Evolutionary conservation across 2,797 vertebrate genomes (phyloP).

Genomic region (Cyprinella venusta): DNA sequence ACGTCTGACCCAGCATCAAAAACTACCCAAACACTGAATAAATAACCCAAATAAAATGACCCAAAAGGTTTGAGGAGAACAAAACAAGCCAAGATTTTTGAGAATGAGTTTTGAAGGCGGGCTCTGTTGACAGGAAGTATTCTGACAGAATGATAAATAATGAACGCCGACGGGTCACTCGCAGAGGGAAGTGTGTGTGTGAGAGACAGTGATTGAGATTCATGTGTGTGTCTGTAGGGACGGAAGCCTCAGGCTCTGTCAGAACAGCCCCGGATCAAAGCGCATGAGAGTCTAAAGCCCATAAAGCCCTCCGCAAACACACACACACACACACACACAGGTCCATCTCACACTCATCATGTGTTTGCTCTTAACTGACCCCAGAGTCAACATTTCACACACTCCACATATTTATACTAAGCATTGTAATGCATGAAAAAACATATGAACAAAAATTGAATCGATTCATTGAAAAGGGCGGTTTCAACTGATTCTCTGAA

Average conservation of each 20-base stretch:
- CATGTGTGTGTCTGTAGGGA: conserved; percentile 66
- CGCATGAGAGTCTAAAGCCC: conserved; percentile 64
- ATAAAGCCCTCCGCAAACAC: conserved; percentile 11
- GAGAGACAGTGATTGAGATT: conserved; percentile 16
- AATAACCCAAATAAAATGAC: too few species aligned
- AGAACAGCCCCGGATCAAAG: conserved; percentile 82
- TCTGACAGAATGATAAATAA: conserved; percentile 49
- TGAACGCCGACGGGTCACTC: conserved; percentile 4
- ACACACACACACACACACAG: conserved; percentile 7
- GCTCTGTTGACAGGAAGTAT: not conserved
- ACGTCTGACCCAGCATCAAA: too few species aligned
- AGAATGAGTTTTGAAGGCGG: not conserved
- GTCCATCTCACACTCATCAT: not conserved
- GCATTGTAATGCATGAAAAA: too few species aligned
- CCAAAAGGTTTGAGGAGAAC: too few species aligned
- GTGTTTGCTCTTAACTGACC: not conserved
- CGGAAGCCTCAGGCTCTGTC: conserved; percentile 78
- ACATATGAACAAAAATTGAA: not conserved
- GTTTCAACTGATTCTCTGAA: not conserved
- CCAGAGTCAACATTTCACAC: not conserved
- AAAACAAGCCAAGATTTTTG: too few species aligned
- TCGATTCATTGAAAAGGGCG: not conserved
- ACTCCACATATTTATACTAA: too few species aligned
- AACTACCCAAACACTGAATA: too few species aligned
- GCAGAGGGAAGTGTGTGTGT: not conserved